A percentile compares a stretch with the other conserved stretches of the same genome.
Evolutionary conservation across 2,113 vertebrate species (phyloP).

Genomic region (Oncorhynchus clarkii): DNA sequence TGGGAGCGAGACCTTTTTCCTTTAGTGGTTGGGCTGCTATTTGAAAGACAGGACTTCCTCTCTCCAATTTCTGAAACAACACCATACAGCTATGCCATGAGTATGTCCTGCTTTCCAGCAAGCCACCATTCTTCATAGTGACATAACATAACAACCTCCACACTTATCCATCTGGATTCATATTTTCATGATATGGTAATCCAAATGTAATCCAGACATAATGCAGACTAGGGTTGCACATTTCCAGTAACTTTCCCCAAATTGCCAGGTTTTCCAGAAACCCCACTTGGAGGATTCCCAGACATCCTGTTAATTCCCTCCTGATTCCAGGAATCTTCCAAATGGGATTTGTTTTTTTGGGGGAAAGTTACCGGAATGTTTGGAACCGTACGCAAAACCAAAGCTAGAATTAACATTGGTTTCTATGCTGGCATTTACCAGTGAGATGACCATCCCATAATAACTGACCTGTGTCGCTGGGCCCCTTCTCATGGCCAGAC

Average conservation of each 20-base stretch:
- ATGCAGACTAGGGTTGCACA: neutral
- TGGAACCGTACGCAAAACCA: neutral
- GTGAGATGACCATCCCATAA: neutral
- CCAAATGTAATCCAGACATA: neutral
- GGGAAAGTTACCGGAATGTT: too few relatives aligned
- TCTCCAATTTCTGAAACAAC: slow-evolving; percentile 56
- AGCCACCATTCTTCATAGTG: neutral
- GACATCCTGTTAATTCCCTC: too few relatives aligned
- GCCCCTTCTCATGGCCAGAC: slow-evolving; percentile 52
- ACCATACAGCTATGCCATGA: neutral
- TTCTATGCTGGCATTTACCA: neutral
- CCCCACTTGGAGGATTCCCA: too few relatives aligned
- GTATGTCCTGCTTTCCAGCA: neutral
- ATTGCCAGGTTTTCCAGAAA: too few relatives aligned
- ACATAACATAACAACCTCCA: neutral
- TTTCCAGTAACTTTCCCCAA: too few relatives aligned
- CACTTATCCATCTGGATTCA: neutral
- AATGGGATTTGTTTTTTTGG: too few relatives aligned
- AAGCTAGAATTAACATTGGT: neutral
- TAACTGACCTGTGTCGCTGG: slow-evolving; percentile 68
- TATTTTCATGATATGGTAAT: neutral
- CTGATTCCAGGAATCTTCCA: too few relatives aligned
- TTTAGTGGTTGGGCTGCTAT: slow-evolving; percentile 45
- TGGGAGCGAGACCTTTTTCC: slow-evolving; percentile 72
- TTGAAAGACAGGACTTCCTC: slow-evolving; percentile 46